These are phyloP conservation scores for Listronotus bonariensis DNA, from an alignment of 1,140 invertebrate species.

Conservation along the genomic window DNA sequence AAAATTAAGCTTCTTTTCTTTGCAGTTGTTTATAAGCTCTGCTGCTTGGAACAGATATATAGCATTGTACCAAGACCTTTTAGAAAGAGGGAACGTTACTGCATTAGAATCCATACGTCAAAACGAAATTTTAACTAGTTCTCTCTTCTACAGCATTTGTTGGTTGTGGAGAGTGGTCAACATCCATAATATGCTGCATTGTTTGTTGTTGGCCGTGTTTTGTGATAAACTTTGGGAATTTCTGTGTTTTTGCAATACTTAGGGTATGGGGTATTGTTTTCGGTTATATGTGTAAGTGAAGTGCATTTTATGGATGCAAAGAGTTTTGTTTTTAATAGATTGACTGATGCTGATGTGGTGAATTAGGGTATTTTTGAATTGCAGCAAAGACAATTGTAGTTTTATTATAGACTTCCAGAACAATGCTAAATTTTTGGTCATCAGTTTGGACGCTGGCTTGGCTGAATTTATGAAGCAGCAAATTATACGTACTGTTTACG, in stretches of 20 bases:
- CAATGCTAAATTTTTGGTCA: no score
- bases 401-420: no score
- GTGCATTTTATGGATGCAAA: constrained; percentile 62
- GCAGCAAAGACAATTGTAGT: no score
- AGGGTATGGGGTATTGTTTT: constrained; percentile 63
- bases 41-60: constrained; percentile 82
- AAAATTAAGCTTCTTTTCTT: constrained; percentile 67
- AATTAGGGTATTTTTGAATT: constrained; percentile 52
- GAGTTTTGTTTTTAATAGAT: constrained; percentile 41
- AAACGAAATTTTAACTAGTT: constrained; percentile 63
- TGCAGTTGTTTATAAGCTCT: constrained; percentile 73
- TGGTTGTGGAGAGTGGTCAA: constrained; percentile 80
- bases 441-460: no score
- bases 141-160: constrained; percentile 73
- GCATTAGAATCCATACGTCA: constrained; percentile 59
- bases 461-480: no score
- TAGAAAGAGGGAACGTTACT: constrained; percentile 66
- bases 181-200: constrained; percentile 77
- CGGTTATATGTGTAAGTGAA: constrained; percentile 64
- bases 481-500: no score
- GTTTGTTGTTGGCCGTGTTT: constrained; percentile 76
- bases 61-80: constrained; percentile 72
- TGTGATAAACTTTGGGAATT: constrained; percentile 79
- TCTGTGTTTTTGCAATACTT: constrained; percentile 67
- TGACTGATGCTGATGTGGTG: constrained; percentile 4